These are phyloP conservation scores for Leptocoma aspasia DNA, from an alignment of 2,113 vertebrate genomes.

Conservation along the genomic window DNA sequence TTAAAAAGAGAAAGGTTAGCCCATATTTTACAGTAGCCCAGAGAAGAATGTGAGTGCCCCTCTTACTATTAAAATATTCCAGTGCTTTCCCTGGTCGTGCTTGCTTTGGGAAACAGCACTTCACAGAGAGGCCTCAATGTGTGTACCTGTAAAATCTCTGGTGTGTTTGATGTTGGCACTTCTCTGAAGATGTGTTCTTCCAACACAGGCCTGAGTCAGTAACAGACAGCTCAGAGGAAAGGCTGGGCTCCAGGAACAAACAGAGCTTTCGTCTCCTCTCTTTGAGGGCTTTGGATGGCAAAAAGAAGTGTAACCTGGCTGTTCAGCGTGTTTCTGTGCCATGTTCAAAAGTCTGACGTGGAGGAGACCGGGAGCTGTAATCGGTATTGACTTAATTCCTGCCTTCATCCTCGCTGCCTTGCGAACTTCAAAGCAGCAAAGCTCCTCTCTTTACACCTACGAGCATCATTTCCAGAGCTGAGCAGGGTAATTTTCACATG, in stretches of 20 bases:
- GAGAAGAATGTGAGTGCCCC: neutral
- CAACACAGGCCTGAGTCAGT: slow-evolving; percentile 12
- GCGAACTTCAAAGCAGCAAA: slow-evolving; percentile 56
- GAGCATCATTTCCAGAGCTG: slow-evolving; percentile 46
- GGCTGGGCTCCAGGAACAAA: slow-evolving; percentile 29
- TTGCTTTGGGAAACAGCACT: slow-evolving; percentile 2
- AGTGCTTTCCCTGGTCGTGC: neutral
- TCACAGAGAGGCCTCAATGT: neutral
- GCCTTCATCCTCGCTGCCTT: slow-evolving; percentile 39
- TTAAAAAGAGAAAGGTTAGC: neutral
- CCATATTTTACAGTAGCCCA: neutral
- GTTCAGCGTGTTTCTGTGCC: slow-evolving; percentile 5
- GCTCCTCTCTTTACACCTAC: slow-evolving; percentile 38
- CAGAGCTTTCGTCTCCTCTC: neutral
- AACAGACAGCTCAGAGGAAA: slow-evolving; percentile 36
- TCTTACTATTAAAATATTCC: slow-evolving; percentile 4
- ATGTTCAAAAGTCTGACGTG: slow-evolving; percentile 33
- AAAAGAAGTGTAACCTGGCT: neutral
- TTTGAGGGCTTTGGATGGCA: neutral
- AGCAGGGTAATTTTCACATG: slow-evolving; percentile 73
- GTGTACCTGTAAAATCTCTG: slow-evolving; percentile 5
- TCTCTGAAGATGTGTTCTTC: slow-evolving; percentile 52
- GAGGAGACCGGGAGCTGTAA: slow-evolving; percentile 21
- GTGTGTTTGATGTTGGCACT: slow-evolving; percentile 38
- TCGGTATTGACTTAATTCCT: slow-evolving; percentile 47